phyloP scores from a whole-genome alignment of 2,888 invertebrate species.

The Trichacis sp. region DNA sequence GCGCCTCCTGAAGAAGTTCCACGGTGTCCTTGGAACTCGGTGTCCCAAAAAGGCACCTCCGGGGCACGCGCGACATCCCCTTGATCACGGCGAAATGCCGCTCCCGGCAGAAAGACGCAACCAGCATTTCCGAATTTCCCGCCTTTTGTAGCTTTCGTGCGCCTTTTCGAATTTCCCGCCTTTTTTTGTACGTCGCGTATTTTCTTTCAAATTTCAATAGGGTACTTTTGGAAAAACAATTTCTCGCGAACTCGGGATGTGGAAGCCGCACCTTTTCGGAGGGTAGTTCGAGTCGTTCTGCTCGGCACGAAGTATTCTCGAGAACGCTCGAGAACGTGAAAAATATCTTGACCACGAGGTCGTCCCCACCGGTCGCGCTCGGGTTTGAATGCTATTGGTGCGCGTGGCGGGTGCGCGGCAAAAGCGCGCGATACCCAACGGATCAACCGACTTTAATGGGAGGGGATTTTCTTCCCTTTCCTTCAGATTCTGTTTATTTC shows the following conservation, averaged over 20 bases:
- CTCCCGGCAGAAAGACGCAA: slow-evolving; percentile 61
- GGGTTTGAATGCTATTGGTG: slow-evolving; percentile 65
- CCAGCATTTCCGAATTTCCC: slow-evolving; percentile 53
- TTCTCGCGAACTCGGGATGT: no score
- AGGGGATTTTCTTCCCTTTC: slow-evolving; percentile 38
- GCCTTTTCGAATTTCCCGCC: no score
- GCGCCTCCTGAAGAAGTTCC: slow-evolving; percentile 73
- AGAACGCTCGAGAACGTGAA: background rate
- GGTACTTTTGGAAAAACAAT: no score
- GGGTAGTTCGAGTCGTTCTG: slow-evolving; percentile 58
- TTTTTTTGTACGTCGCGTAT: no score
- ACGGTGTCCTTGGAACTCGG: slow-evolving; percentile 74
- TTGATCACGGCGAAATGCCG: slow-evolving; percentile 59
- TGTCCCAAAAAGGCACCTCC: slow-evolving; percentile 74
- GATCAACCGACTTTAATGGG: slow-evolving; percentile 62
- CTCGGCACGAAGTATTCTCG: slow-evolving; percentile 1
- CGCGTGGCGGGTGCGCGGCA: slow-evolving; percentile 59
- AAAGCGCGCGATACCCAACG: slow-evolving; percentile 65
- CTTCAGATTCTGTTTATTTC: no score
- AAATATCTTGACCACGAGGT: slow-evolving; percentile 57
- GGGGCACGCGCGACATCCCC: slow-evolving; percentile 60
- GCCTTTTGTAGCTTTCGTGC: no score
- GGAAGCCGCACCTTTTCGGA: slow-evolving; percentile 9
- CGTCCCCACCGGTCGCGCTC: slow-evolving; percentile 49
- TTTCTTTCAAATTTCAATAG: no score